Base-by-base conservation (phyloP, 2,113 vertebrate genomes). In the Potamarius usumacintae region DNA sequence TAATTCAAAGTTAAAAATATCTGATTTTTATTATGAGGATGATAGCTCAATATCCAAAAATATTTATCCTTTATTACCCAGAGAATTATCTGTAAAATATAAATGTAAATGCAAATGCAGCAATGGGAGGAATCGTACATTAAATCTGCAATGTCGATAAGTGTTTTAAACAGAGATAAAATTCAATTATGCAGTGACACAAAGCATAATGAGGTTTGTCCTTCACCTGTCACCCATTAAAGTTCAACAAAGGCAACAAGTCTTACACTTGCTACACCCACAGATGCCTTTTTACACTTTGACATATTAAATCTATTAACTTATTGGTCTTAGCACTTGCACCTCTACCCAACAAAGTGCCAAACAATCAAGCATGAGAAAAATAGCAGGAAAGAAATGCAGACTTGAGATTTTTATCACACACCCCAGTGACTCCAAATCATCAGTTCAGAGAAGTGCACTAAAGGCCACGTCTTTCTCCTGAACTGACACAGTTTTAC, bases 351-450 rank as follows among this genome's bases (percentile, higher is more conserved):
- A 53, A 30, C 53, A 65, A 53, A 77, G 65, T 69, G 53, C 25
- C 25, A 22, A 58, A 87, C 30, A 57, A 48, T 30, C 9, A 57
- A 71, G 20, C 48, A 74, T 52, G 25, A 62, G 14, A 67, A 67
- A 77, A 85, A 90, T 77, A 86, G 78, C 85, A 90, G 87, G 82
- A 87, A 87, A 82, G 69, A 52, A 55, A 77, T 85, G 76, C 78
- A 88, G 76, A 87, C 82, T 82, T 76, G 12, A 85, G 84, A 72
- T 79, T 85, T 42, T 82, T 57, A 48, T 18, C 79, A 57, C 71
- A 71, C 6, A 69, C 63, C 12, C 10, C 74, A 42, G 20, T 79
- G 83, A 69, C 55, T 48, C 50, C 83, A 82, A 81, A 55, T 25
- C 27, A 60, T 65, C 76, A 82, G 57, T 34, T 30, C 74, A 82